Evolutionary conservation across 2,888 invertebrate species (phyloP), one percentile per base, ranked within the genome.

Genomic region (Drosophila colorata): DNA sequence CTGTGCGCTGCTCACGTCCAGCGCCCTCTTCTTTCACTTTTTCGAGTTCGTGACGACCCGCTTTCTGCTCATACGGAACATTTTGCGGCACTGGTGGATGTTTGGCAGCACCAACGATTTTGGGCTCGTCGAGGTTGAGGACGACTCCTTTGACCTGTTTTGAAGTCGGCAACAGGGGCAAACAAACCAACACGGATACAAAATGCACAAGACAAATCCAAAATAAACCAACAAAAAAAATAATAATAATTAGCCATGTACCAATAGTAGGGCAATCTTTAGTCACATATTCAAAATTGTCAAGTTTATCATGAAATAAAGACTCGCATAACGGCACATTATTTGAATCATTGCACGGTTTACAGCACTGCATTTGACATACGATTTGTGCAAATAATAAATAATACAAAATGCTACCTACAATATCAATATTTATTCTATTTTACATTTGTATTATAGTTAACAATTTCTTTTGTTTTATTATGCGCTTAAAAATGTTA

Each of bases 41-140:
- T 89, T 92, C 33, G 92, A 92, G 51, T 92, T 90, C 71, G 84
- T 90, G 20, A 79, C 92, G 4, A 89, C 89, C 0, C 90, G 91
- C 8, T 74, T 89, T 9, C 60, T 91, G 20, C 58, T 87, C 2
- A 89, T 92, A 13, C 89, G 89, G 18, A 91, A 87, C 35, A 89
- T 91, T 31, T 41, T 92, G 33, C 78, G 87, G 1, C 91, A 92
- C 65, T 92, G 92, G 92, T 92, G 92, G 92, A 80, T 88, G 75
- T 92, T 91, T 58, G 92, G 92, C 49, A 91, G 88, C 58, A 84
- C 88, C 14, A 87, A 86, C n/a, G 83, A 91, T 64, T 87, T 80
- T 59, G 66, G 82, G 2, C 46, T 87, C 4, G 76, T 88, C 13
- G 90, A 91, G 52, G 53, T 83, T 18, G 88, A 90, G 13, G 90